phyloP scores from a whole-genome alignment of 2,113 vertebrate genomes.

The Ancistrus triradiatus region DNA sequence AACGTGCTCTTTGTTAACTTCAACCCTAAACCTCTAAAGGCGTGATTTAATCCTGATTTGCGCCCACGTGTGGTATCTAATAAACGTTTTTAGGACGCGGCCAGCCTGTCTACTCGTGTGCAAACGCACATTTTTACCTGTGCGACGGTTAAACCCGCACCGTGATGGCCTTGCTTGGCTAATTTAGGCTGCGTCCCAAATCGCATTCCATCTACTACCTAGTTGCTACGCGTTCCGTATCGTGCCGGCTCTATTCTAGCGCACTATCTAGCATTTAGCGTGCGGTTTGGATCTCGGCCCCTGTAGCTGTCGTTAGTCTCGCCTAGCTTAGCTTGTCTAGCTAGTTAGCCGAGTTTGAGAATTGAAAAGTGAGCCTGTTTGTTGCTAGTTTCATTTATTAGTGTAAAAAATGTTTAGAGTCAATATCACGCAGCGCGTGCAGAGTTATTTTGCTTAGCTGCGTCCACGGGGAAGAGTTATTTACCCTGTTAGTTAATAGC shows the following conservation, averaged over 20 bases:
- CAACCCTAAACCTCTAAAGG: background rate
- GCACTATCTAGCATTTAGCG: background rate
- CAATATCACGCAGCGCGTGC: too few relatives aligned
- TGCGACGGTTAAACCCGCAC: background rate
- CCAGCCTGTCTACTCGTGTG: background rate
- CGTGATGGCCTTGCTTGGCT: constrained; percentile 2
- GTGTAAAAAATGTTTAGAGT: too few relatives aligned
- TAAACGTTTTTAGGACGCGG: background rate
- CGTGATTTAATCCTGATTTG: too few relatives aligned
- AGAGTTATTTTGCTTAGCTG: too few relatives aligned
- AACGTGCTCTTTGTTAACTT: background rate
- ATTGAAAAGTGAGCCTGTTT: too few relatives aligned
- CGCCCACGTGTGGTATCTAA: background rate
- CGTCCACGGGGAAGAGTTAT: too few relatives aligned
- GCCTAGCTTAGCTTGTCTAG: too few relatives aligned
- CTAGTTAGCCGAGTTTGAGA: too few relatives aligned
- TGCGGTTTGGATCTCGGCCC: background rate
- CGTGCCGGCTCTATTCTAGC: background rate
- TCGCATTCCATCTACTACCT: background rate
- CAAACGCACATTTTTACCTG: too few relatives aligned
- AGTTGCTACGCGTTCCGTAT: background rate
- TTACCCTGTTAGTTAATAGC: too few relatives aligned
- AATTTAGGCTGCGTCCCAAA: background rate
- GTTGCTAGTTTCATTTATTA: too few relatives aligned
- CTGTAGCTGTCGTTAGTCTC: too few relatives aligned